These are phyloP conservation scores for Phrynocephalus versicolor DNA, from an alignment of 2,113 vertebrate genomes.

Conservation along the genomic window DNA sequence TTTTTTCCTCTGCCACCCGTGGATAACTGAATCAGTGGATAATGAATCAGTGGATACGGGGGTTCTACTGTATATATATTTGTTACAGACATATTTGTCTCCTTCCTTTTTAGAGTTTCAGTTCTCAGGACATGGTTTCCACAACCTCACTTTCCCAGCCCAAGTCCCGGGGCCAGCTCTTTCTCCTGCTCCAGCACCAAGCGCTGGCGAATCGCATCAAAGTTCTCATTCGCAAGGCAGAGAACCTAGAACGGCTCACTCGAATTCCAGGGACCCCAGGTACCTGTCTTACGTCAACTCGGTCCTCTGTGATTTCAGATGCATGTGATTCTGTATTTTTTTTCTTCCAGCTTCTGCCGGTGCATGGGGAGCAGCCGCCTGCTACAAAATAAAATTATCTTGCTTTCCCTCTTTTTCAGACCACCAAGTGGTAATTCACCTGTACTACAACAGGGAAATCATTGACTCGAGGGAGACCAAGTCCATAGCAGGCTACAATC, in stretches of 20 bases:
- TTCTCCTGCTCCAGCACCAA: conserved; percentile 84
- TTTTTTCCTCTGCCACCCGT: no score
- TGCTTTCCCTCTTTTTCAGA: conserved; percentile 55
- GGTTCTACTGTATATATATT: no score
- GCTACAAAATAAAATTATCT: background rate
- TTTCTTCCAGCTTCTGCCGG: background rate
- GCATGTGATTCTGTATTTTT: no score
- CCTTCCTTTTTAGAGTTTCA: conserved; percentile 61
- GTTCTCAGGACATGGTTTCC: conserved; percentile 56
- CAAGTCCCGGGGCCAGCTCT: conserved; percentile 73
- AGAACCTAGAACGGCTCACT: conserved; percentile 74
- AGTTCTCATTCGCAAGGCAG: conserved; percentile 83
- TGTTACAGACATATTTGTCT: no score
- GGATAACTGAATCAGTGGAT: no score
- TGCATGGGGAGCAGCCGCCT: background rate
- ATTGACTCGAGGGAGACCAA: conserved; percentile 81
- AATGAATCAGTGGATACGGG: no score
- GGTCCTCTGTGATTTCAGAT: no score
- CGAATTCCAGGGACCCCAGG: conserved; percentile 77
- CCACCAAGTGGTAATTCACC: conserved; percentile 78
- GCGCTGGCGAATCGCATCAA: conserved; percentile 76
- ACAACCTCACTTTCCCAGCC: conserved; percentile 29
- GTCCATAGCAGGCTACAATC: conserved; percentile 65
- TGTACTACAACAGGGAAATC: conserved; percentile 69
- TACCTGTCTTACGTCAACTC: conserved; percentile 39